These are phyloP conservation scores for Danio aesculapii DNA, from an alignment of 2,797 vertebrate species.

Conservation along the genomic window DNA sequence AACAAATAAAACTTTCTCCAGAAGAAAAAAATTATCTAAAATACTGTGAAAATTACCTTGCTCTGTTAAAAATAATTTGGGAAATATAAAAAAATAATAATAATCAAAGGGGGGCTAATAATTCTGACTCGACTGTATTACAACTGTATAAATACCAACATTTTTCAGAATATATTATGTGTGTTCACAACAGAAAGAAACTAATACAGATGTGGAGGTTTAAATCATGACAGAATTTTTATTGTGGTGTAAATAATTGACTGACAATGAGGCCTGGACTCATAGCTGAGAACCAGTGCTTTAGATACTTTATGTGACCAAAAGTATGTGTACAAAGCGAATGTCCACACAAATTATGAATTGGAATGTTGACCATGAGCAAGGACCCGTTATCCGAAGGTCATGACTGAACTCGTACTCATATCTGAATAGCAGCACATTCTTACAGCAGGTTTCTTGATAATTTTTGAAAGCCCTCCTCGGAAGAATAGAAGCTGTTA, in stretches of 20 bases:
- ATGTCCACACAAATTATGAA: background rate
- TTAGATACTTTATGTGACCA: background rate
- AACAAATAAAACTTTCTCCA: too few relatives aligned
- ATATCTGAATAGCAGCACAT: conserved; percentile 3
- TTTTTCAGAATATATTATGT: too few relatives aligned
- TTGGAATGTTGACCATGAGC: background rate
- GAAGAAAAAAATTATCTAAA: too few relatives aligned
- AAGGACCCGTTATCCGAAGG: background rate
- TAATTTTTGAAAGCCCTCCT: background rate
- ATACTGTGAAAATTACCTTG: too few relatives aligned
- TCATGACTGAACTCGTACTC: background rate
- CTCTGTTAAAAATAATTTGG: too few relatives aligned
- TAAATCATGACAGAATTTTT: too few relatives aligned
- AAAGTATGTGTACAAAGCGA: background rate
- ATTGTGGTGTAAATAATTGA: background rate
- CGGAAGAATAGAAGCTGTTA: background rate
- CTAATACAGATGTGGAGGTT: too few relatives aligned
- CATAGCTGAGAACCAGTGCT: background rate
- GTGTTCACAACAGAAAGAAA: too few relatives aligned
- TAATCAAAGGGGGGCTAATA: too few relatives aligned
- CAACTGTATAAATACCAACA: too few relatives aligned
- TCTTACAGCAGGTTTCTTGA: background rate
- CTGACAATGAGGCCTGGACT: background rate
- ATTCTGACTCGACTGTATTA: too few relatives aligned
- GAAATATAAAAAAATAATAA: too few relatives aligned